Evolutionary conservation across 1,140 invertebrate genomes (phyloP).

Genomic region (Mizuhopecten yessoensis): DNA sequence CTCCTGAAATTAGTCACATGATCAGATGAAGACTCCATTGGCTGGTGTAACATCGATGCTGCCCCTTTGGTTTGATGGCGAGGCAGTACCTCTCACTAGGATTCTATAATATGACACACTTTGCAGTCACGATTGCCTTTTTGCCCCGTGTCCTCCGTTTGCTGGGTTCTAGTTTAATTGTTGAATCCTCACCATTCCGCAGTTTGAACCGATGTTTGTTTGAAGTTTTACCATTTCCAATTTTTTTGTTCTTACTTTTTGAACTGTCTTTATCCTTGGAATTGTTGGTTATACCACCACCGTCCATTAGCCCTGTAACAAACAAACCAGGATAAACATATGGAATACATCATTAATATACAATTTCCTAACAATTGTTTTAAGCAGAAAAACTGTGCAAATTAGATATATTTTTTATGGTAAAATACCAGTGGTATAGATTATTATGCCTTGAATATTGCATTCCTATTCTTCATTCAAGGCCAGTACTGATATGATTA

Average conservation of each 20-base stretch:
- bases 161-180: conserved; percentile 79
- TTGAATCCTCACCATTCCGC: conserved; percentile 62
- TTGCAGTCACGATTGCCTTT: conserved; percentile 79
- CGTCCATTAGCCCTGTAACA: conserved; percentile 72
- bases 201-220: conserved; percentile 61
- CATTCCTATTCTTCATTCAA: too few relatives aligned
- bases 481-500: too few relatives aligned
- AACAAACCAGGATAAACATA: too few relatives aligned
- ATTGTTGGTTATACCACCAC: conserved; percentile 68
- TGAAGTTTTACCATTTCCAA: conserved; percentile 67
- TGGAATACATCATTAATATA: too few relatives aligned
- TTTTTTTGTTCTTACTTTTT: conserved; percentile 66
- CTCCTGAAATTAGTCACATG: background rate
- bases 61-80: too few relatives aligned
- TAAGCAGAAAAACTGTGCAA: too few relatives aligned
- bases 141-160: conserved; percentile 78
- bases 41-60: background rate
- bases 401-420: too few relatives aligned
- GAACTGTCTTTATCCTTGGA: conserved; percentile 63
- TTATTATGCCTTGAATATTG: too few relatives aligned
- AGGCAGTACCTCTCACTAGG: background rate
- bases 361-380: too few relatives aligned
- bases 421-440: too few relatives aligned
- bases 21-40: conserved; percentile 1
- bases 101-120: conserved; percentile 76